These are phyloP conservation scores for Leucoraja ocellata DNA, from an alignment of 2,797 vertebrate species.

Conservation along the genomic window DNA sequence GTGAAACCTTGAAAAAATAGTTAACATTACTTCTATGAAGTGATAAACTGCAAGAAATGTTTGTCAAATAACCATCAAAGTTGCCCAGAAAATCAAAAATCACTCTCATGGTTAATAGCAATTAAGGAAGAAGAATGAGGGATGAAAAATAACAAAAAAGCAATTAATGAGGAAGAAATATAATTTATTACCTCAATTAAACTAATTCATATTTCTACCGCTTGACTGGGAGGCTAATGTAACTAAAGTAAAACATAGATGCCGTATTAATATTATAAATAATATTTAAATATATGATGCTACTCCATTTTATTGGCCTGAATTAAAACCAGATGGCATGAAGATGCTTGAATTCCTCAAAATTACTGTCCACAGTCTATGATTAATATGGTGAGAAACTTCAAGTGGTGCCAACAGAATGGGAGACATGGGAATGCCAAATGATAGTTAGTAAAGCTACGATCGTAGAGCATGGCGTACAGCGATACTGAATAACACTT, in stretches of 20 bases:
- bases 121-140: background rate
- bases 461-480: no score
- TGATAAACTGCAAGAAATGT: background rate
- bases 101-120: background rate
- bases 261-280: background rate
- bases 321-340: background rate
- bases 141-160: background rate
- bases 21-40: background rate
- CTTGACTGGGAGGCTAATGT: background rate
- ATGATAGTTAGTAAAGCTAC: no score
- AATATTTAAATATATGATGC: slow-evolving; percentile 4
- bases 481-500: background rate
- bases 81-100: background rate
- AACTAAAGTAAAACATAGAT: background rate
- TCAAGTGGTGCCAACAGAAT: background rate
- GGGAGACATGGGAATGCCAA: background rate
- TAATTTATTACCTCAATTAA: slow-evolving; percentile 30
- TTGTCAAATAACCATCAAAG: background rate
- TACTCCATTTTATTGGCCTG: background rate
- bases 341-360: background rate
- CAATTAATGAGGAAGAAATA: background rate
- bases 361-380: background rate
- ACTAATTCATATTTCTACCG: background rate
- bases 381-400: slow-evolving; percentile 7
- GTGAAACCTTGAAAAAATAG: background rate